These are phyloP conservation scores for Pedicia rivosa DNA, from an alignment of 2,888 invertebrate genomes.

Conservation along the genomic window DNA sequence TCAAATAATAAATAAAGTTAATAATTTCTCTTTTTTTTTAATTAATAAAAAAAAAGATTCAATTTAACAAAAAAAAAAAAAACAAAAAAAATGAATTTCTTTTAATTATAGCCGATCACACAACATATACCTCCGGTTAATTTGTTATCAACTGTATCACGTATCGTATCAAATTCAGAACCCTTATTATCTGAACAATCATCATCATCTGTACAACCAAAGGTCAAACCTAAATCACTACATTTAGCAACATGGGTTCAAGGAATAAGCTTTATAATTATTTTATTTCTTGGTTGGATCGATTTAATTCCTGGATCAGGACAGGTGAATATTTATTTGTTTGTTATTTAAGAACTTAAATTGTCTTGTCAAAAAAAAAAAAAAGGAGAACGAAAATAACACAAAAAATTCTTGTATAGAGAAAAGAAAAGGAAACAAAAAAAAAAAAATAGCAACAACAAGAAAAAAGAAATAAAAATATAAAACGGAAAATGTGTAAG, in stretches of 20 bases:
- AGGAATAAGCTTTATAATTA: conserved; percentile 27
- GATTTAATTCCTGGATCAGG: conserved; percentile 36
- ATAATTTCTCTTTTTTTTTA: not conserved
- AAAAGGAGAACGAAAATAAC: too few relatives aligned
- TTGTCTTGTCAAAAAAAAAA: too few relatives aligned
- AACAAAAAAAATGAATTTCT: too few relatives aligned
- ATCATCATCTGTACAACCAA: conserved; percentile 12
- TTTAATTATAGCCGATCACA: not conserved
- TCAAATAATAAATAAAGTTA: too few relatives aligned
- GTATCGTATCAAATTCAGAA: conserved; percentile 30
- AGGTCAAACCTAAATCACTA: conserved; percentile 20
- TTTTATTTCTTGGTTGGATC: conserved; percentile 33
- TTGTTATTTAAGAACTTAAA: too few relatives aligned
- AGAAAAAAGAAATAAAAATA: too few relatives aligned
- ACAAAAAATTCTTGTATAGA: too few relatives aligned
- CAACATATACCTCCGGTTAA: conserved; percentile 16
- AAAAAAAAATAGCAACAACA: too few relatives aligned
- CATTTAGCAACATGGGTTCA: conserved; percentile 33
- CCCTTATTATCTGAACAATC: conserved; percentile 9
- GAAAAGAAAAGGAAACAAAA: too few relatives aligned
- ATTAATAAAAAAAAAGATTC: too few relatives aligned
- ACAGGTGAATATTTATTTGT: conserved; percentile 29
- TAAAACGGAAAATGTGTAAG: too few relatives aligned
- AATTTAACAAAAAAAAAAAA: too few relatives aligned
- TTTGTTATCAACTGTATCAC: conserved; percentile 35